A percentile compares a stretch with the other conserved stretches of the same genome.
phyloP scores from a whole-genome alignment of 2,888 invertebrate species.

The Hydriomena furcata region DNA sequence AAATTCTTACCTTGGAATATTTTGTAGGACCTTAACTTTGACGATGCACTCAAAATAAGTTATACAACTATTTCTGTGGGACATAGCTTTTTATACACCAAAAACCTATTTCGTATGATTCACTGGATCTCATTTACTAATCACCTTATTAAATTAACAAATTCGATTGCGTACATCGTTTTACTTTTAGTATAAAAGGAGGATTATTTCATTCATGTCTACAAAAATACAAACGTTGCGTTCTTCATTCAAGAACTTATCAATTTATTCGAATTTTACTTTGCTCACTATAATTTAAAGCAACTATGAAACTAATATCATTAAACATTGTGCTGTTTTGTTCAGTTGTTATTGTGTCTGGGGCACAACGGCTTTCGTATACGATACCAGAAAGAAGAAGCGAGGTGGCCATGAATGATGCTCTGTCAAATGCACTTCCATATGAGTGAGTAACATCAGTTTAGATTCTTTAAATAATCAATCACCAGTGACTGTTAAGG shows the following conservation, averaged over 20 bases:
- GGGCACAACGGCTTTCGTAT: slow-evolving; percentile 28
- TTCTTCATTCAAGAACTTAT: neutral
- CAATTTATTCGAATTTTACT: too few relatives aligned
- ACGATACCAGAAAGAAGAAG: slow-evolving; percentile 37
- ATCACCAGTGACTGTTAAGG: too few relatives aligned
- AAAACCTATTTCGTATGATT: slow-evolving; percentile 13
- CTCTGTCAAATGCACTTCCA: slow-evolving; percentile 10
- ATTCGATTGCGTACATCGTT: slow-evolving; percentile 18
- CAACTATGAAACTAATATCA: slow-evolving; percentile 22
- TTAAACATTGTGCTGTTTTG: slow-evolving; percentile 12
- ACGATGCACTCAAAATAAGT: neutral
- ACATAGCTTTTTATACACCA: slow-evolving; percentile 18
- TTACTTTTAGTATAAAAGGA: neutral
- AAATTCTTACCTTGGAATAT: slow-evolving; percentile 10
- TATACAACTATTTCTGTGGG: neutral
- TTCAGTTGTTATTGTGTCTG: slow-evolving; percentile 12
- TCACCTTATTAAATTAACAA: slow-evolving; percentile 15
- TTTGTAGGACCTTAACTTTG: neutral
- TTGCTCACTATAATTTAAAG: neutral
- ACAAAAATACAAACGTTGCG: neutral
- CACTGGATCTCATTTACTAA: slow-evolving; percentile 14
- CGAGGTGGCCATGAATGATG: slow-evolving; percentile 11
- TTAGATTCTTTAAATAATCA: too few relatives aligned
- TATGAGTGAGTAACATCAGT: slow-evolving; percentile 24
- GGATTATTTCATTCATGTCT: neutral